Conservation (phyloP, 2,113 vertebrate species). For the Daboia siamensis region DNA sequence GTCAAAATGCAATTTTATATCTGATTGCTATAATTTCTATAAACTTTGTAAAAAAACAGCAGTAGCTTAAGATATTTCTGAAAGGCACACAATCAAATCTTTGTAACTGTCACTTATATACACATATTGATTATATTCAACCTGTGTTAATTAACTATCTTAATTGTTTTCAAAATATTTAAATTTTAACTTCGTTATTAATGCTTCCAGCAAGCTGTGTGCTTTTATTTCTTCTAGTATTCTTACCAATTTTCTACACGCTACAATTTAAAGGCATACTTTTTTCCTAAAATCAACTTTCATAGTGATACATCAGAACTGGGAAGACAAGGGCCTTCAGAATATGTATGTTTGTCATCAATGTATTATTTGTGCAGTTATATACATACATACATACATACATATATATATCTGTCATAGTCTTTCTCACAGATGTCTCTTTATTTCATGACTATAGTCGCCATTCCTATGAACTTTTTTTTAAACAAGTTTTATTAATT, state of each 20-base stretch:
- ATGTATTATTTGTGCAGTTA: not conserved
- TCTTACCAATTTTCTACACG: not conserved
- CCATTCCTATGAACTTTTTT: not conserved
- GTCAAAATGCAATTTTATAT: slow-evolving; percentile 48
- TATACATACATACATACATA: not conserved
- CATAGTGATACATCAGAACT: not conserved
- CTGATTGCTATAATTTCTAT: slow-evolving; percentile 66
- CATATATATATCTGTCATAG: not conserved
- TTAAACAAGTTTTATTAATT: too few species aligned
- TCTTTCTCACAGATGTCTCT: not conserved
- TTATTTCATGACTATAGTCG: not conserved
- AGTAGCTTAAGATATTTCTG: slow-evolving; percentile 44
- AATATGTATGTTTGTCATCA: not conserved
- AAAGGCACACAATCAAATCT: slow-evolving; percentile 67
- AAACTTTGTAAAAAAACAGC: slow-evolving; percentile 61
- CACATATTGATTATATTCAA: slow-evolving; percentile 60
- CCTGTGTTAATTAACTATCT: slow-evolving; percentile 57
- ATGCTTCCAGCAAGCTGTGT: not conserved
- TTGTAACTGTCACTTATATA: slow-evolving; percentile 52
- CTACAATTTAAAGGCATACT: not conserved
- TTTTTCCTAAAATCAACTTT: not conserved
- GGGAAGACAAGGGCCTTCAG: not conserved
- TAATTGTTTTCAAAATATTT: not conserved
- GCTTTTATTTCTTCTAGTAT: not conserved
- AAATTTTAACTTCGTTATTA: not conserved